Base-by-base conservation (phyloP, 2,113 vertebrate species). In the Pelodiscus sinensis region DNA sequence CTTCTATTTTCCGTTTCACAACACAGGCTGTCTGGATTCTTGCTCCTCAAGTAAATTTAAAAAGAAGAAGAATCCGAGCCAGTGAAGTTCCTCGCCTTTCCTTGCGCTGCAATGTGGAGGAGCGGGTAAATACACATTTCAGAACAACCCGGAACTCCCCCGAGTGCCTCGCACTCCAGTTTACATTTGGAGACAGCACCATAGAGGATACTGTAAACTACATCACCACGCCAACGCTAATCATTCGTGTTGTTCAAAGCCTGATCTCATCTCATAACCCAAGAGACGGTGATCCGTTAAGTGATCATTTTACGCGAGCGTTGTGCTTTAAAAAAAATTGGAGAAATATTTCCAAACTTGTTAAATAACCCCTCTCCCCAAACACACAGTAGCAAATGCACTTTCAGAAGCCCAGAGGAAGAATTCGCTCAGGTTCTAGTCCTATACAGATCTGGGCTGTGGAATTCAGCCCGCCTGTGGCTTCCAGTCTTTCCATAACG, bases 121-220 rank as follows among this genome's bases (percentile, higher is more conserved):
- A 9, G 31, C 9, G n/a, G 31, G 65, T 29, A n/a, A n/a, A 9
- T n/a, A 9, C 16, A 60, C 24, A 60, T 24, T n/a, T n/a, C 65
- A 68, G 31, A 35, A 5, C 31, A 19, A 19, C 31, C 31, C 31
- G 9, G 16, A 31, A 19, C 15, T n/a, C 29, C 31, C 62, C 3
- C 62, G 3, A 9, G n/a, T 9, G 2, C 65, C n/a, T 8, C 16
- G 65, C n/a, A 21, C 4, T 9, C n/a, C n/a, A 16, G 1, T 9
- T 35, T 10, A 71, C 65, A 19, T 21, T 19, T 35, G n/a, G 65
- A 71, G 65, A 19, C 31, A 10, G 8, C 31, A 9, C 8, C 65
- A 19, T 35, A 10, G 10, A 35, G 65, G 35, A 35, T 19, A 11
- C 18, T 1, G 18, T 71, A 31, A 35, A 21, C n/a, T 21, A 71